These are phyloP conservation scores for Clarias gariepinus DNA, from an alignment of 2,113 vertebrate species.

Conservation along the genomic window DNA sequence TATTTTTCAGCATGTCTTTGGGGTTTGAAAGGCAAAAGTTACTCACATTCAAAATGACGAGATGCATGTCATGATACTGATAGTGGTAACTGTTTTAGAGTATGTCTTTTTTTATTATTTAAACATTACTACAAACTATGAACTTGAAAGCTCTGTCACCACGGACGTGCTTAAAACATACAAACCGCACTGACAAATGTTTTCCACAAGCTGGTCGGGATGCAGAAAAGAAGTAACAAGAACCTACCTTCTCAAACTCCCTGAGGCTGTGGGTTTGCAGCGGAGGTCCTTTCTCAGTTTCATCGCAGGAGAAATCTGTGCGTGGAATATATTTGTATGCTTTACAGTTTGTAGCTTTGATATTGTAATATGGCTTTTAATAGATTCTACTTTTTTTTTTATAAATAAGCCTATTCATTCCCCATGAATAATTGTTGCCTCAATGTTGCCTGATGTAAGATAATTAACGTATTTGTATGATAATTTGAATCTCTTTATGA, in stretches of 20 bases:
- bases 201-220: slow-evolving; percentile 4
- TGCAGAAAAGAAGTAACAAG: not conserved
- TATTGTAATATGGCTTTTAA: not conserved
- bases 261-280: slow-evolving; percentile 83
- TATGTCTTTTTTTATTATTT: not conserved
- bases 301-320: slow-evolving; percentile 73
- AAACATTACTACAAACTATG: not conserved
- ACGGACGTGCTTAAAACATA: not conserved
- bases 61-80: slow-evolving; percentile 8
- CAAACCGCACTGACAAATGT: not conserved
- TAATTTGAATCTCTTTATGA: too few relatives aligned
- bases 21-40: not conserved
- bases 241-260: slow-evolving; percentile 87
- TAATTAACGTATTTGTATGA: too few relatives aligned
- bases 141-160: not conserved
- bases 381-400: not conserved
- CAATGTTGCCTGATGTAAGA: not conserved
- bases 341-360: not conserved
- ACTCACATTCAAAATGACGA: not conserved
- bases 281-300: slow-evolving; percentile 66
- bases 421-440: too few relatives aligned
- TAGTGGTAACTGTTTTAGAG: not conserved
- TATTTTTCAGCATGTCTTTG: slow-evolving; percentile 13
- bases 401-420: not conserved
- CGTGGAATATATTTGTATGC: slow-evolving; percentile 57